Evolutionary conservation across 2,797 vertebrate species (phyloP), one percentile per base, ranked within the genome.

Genomic region (Myoxocephalus aenaeus): DNA sequence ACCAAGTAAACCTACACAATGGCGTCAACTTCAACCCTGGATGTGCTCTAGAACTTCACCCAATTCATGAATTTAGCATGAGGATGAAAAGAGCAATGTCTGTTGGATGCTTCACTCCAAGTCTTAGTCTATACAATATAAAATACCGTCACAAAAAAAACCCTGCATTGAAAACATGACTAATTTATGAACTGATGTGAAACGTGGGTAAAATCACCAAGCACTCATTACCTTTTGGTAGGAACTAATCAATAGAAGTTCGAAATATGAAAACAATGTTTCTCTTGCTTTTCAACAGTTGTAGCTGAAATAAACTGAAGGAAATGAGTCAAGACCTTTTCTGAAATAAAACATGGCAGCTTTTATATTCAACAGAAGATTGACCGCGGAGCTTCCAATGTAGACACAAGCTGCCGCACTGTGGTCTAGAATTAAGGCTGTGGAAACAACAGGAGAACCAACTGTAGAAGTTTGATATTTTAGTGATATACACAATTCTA

Each of bases 401-500:
- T 17, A 20, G 29, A 10, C 22, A 15, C 18, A 22, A 46, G 48
- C 42, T 61, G 32, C n/a, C 20, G 32, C 62, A 48, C 67, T 36
- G 51, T 53, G 10, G 11, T 71, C 3, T 50, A 8, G 3, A 7
- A 9, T 25, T 17, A 2, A 40, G 38, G 17, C 53, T 18, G 53
- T 36, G 34, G 38, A 25, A 48, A 83, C 68, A 78, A 62, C 65
- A 59, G n/a, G 50, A 64, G 10, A 62, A 38, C n/a, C 50, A 71
- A 66, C 72, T 72, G 62, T 73, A 62, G 36, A 80, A 54, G 34
- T 82, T 77, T 42, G 4, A n/a, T 0, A 68, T 73, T 20, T 25
- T 1, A 40, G 14, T 22, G 20, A 67, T 63, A 38, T 14, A 59
- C 15, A 44, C 42, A 44, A 6, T 29, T 25, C 1, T 64, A 22